Evolutionary conservation across 2,888 invertebrate species (phyloP).

Genomic region (Nasonia oneida): DNA sequence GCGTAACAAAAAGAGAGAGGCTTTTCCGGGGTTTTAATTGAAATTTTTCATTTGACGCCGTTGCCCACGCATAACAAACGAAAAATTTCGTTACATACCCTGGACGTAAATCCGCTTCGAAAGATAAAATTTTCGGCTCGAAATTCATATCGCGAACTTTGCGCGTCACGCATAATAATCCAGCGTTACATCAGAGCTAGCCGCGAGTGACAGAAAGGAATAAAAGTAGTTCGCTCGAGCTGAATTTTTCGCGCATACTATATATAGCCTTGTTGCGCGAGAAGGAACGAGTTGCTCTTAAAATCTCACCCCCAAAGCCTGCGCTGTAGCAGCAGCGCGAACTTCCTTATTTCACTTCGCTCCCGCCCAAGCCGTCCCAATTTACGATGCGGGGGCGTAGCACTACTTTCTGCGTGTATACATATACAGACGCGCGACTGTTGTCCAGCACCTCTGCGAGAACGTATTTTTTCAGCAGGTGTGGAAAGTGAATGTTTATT

Average conservation of each 20-base stretch:
- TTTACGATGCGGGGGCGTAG: slow-evolving; percentile 59
- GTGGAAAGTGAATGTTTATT: background rate
- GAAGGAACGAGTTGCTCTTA: slow-evolving; percentile 56
- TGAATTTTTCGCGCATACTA: slow-evolving; percentile 3
- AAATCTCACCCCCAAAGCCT: slow-evolving; percentile 60
- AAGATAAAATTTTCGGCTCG: background rate
- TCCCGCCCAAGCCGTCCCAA: slow-evolving; percentile 36
- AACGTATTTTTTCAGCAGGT: background rate
- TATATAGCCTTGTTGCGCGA: background rate
- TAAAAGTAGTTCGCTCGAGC: background rate
- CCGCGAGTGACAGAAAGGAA: too few species aligned
- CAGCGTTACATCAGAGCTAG: too few species aligned
- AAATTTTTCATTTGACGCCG: background rate
- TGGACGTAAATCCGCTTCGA: background rate
- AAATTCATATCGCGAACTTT: too few species aligned
- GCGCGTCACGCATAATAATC: too few species aligned
- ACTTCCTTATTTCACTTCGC: slow-evolving; percentile 63
- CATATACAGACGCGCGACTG: background rate
- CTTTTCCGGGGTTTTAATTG: background rate
- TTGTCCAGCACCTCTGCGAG: background rate
- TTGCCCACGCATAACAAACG: background rate
- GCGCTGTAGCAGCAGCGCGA: slow-evolving; percentile 8
- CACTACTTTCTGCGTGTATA: background rate
- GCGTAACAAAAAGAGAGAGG: background rate
- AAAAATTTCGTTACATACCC: background rate